Percentiles rank a stretch among this genome's conserved stretches.
Evolutionary conservation across 1,140 invertebrate species (phyloP).

Genomic region (Conus ventricosus): DNA sequence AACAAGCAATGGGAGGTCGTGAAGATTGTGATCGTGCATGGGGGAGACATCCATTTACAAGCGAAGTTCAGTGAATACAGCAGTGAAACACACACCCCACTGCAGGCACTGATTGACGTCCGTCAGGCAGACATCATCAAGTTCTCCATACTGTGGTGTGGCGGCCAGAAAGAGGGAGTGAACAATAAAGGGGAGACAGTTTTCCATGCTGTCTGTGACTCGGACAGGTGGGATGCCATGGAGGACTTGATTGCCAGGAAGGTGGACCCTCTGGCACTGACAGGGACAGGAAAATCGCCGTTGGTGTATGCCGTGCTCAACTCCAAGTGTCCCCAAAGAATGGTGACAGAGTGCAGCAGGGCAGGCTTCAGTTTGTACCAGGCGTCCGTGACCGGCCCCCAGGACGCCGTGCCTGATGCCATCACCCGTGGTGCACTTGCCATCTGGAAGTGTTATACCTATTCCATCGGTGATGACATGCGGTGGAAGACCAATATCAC

Average conservation of each 20-base stretch:
- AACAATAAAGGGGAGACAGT: background rate
- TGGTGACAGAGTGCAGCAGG: background rate
- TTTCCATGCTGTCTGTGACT: background rate
- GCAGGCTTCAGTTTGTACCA: background rate
- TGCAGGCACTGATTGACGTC: background rate
- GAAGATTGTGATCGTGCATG: background rate
- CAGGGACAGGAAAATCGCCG: background rate
- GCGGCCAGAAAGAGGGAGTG: background rate
- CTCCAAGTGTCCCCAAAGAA: background rate
- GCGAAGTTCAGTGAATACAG: background rate
- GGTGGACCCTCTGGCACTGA: background rate
- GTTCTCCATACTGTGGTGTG: background rate
- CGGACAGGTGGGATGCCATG: background rate
- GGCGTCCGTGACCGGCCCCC: background rate
- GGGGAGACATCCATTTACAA: background rate
- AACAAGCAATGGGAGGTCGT: background rate
- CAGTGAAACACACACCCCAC: background rate
- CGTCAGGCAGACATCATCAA: background rate
- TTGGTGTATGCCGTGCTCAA: background rate
- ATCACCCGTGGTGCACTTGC: background rate
- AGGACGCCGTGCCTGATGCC: background rate
- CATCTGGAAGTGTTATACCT: too few relatives aligned
- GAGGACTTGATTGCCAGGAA: background rate
- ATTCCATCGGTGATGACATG: background rate
- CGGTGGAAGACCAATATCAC: background rate